Evolutionary conservation across 2,888 invertebrate species (phyloP).

Genomic region (Microplitis deprimator): DNA sequence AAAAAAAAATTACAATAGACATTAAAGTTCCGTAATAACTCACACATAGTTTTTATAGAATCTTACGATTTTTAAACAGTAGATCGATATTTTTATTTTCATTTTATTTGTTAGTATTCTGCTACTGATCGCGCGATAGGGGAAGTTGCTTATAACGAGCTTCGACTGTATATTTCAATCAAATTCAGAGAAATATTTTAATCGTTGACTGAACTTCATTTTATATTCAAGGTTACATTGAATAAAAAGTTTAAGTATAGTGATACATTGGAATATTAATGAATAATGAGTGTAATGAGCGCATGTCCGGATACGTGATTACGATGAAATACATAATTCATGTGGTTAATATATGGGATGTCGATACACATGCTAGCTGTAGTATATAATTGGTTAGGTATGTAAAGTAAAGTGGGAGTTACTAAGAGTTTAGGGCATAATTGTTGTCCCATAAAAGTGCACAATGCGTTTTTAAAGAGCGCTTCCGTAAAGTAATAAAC

Average conservation of each 20-base stretch:
- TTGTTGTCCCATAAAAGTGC: constrained; percentile 67
- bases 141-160: no score
- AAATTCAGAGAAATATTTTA: neutral
- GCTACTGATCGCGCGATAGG: no score
- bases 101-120: no score
- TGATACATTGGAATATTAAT: neutral
- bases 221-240: neutral
- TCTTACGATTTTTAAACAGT: no score
- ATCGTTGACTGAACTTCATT: neutral
- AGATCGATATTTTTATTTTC: no score
- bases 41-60: no score
- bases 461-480: constrained; percentile 70
- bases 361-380: neutral
- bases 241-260: neutral
- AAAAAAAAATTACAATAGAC: no score
- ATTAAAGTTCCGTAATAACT: no score
- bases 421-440: constrained; percentile 64
- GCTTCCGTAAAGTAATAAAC: constrained; percentile 67
- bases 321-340: neutral
- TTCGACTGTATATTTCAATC: neutral
- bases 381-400: constrained; percentile 4
- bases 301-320: neutral
- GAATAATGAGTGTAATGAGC: neutral
- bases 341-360: neutral
- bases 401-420: constrained; percentile 38